Base-by-base conservation (phyloP, 2,113 vertebrate genomes). In the Myocastor coypus region DNA sequence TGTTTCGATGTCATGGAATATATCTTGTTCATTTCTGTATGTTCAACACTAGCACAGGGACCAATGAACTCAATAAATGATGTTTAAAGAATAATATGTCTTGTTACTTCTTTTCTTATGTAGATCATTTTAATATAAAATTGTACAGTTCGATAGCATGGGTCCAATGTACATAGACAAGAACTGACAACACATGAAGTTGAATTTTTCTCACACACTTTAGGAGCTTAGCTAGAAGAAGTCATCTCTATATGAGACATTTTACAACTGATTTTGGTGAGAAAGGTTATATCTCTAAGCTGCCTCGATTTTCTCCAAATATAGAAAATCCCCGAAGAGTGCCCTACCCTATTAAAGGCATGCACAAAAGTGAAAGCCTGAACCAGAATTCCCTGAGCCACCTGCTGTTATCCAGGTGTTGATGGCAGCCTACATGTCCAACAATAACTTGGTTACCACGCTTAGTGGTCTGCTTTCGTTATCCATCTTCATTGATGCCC, bases 121-220 rank as follows among this genome's bases (percentile, higher is more conserved):
- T 68, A 75, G 40, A 59, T 68, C 50, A 84, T 66, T 84, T 88
- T 63, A 84, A 34, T 78, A 82, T 37, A 61, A 32, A 66, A 40
- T 32, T 69, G 4, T 30, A 42, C 2, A 26, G 59, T 59, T 69
- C 20, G 13, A 77, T 57, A 19, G 5, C 4, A 8, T 11, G 40
- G 1, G 12, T 1, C 3, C 57, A n/a, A 4, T 26, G 20, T 13
- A 30, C 3, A 1, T 10, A 77, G 0, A 19, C 10, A 34, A 19
- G 10, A n/a, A 6, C 2, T 6, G 10, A 1, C 28, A 28, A 4
- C 7, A 32, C 0, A 0, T 16, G 14, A 52, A 12, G 7, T 19
- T 17, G 28, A 50, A 2, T 37, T 37, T 34, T 73, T 88, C 59
- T 82, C 2, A 22, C 10, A 30, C 6, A 24, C 22, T 73, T 30